These are phyloP conservation scores for Amiota mariae DNA, from an alignment of 2,888 invertebrate genomes.

Conservation along the genomic window DNA sequence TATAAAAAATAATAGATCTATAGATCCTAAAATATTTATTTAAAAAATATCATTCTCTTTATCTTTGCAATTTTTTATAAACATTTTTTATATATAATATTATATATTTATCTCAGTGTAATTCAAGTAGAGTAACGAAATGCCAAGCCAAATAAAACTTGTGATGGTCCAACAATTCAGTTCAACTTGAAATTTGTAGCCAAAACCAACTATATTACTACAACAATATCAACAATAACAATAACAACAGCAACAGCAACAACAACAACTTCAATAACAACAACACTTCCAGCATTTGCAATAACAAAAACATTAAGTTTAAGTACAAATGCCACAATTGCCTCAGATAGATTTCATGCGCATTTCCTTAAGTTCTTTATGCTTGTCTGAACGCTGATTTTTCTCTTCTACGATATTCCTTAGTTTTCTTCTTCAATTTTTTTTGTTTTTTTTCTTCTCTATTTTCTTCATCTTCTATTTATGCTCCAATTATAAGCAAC, in stretches of 20 bases:
- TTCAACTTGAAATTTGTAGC: not conserved
- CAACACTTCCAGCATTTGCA: not conserved
- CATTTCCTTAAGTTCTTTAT: constrained; percentile 13
- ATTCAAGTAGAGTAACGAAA: constrained; percentile 10
- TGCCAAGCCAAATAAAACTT: not conserved
- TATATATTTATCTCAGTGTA: not conserved
- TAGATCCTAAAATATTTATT: no score
- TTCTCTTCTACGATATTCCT: constrained; percentile 48
- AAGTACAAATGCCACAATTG: constrained; percentile 4
- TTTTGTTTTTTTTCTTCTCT: not conserved
- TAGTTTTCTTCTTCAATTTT: constrained; percentile 46
- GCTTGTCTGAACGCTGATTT: not conserved
- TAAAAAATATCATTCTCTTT: no score
- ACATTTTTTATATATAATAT: no score
- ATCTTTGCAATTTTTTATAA: no score
- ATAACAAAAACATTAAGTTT: not conserved
- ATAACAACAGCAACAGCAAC: no score
- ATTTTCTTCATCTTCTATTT: constrained; percentile 55
- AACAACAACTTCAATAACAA: constrained; percentile 3
- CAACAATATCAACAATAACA: not conserved
- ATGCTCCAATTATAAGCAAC: constrained; percentile 64
- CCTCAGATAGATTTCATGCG: constrained; percentile 10
- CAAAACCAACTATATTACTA: not conserved
- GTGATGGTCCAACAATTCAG: constrained; percentile 37
- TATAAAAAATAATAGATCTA: no score